Base-by-base conservation (phyloP, 2,888 invertebrate species). In the Stenoptilia bipunctidactyla region DNA sequence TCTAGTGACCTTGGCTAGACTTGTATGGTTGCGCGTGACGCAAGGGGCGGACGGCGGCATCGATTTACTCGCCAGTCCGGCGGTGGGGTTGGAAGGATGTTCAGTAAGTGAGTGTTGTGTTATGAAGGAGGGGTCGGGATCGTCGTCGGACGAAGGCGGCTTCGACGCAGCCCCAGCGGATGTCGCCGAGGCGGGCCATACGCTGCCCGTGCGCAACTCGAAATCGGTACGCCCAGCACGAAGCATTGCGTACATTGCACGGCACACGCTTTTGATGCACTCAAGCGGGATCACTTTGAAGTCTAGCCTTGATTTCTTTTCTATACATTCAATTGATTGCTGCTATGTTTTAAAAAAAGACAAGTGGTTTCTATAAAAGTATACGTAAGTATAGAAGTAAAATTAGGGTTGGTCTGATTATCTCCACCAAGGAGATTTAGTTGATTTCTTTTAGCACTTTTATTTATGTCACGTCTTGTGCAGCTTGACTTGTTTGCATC, bases 141-240 rank as follows among this genome's bases (percentile, higher is more conserved):
- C 84, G 46, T 85, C 85, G 58, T 83, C 83, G 61, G 84, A 84
- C 68, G 84, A 83, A 52, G 85, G 84, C 62, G 85, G 83, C 46
- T 82, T 83, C 69, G 75, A 73, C 70, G 68, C 66, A 69, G 68
- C 66, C 69, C 56, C 48, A 73, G 50, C 50, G 74, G 71, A 50
- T 65, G 64, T 64, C 46, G 68, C 58, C 46, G 80, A 76, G 59
- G 56, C 80, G 45, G 83, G 80, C 40, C 75, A 80, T 74, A 85
- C 85, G 65, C 74, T 84, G 73, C 85, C 84, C 71, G 83, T 82
- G 69, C 80, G 84, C 76, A 72, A 67, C 74, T 79, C 79, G 47
- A 66, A 79, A 73, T 80, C 80, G 82, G 82, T 83, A 83, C 68
- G 59, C 13, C 20, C 20, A 20, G 20, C 9, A 47, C 56, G 56